phyloP scores from a whole-genome alignment of 2,888 invertebrate species.

The Villa cingulata region DNA sequence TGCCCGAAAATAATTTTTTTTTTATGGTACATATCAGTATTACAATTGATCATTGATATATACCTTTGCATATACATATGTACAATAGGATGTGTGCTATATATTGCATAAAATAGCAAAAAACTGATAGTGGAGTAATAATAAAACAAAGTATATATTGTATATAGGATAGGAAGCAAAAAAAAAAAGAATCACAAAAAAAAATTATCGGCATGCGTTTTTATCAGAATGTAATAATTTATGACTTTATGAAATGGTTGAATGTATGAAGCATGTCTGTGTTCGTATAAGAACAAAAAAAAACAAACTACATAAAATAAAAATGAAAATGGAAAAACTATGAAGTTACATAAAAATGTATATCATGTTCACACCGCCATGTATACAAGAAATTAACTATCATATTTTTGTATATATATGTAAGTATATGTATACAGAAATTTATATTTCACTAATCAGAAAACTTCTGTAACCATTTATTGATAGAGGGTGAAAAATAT shows the following conservation, averaged over 20 bases:
- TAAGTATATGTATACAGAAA: no score
- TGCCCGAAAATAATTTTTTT: no score
- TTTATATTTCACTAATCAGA: slow-evolving; percentile 2
- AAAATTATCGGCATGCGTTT: slow-evolving; percentile 15
- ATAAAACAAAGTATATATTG: no score
- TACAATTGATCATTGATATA: no score
- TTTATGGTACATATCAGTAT: no score
- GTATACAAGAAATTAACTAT: no score
- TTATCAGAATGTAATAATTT: slow-evolving; percentile 14
- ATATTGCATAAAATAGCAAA: no score
- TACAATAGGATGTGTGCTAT: no score
- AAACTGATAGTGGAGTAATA: no score
- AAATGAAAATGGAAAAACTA: background rate
- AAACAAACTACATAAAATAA: background rate
- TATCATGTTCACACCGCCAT: slow-evolving; percentile 12
- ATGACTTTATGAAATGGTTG: slow-evolving; percentile 11
- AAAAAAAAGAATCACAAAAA: slow-evolving; percentile 4
- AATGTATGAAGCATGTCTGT: background rate
- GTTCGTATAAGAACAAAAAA: background rate
- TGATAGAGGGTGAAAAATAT: slow-evolving; percentile 11
- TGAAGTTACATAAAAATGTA: background rate
- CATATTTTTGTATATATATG: slow-evolving; percentile 4
- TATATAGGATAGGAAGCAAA: background rate
- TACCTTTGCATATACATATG: no score
- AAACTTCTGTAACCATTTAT: slow-evolving; percentile 5